Evolutionary conservation across 2,888 invertebrate genomes (phyloP).

Genomic region (Philonicus albiceps): DNA sequence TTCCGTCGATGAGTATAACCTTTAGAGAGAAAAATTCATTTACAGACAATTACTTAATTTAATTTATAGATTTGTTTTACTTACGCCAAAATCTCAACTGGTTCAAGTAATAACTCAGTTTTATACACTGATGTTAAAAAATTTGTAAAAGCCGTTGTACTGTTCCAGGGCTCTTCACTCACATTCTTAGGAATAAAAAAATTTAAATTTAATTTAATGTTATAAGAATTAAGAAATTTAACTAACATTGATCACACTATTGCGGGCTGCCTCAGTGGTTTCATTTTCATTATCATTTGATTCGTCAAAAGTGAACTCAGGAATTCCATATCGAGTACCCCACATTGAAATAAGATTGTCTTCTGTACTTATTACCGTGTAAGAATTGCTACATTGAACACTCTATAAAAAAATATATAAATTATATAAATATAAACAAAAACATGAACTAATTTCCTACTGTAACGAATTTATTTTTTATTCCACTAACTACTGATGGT

Average conservation of each 20-base stretch:
- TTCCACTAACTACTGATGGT: conserved; percentile 57
- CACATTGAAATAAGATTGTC: conserved; percentile 75
- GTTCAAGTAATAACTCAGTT: conserved; percentile 63
- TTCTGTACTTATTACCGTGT: conserved; percentile 71
- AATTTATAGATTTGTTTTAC: conserved; percentile 50
- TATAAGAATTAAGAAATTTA: not conserved
- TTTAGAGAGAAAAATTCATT: conserved; percentile 52
- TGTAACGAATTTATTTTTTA: conserved; percentile 58
- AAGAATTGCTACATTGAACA: conserved; percentile 71
- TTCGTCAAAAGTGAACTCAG: conserved; percentile 51
- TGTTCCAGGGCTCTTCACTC: conserved; percentile 56
- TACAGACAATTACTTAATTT: too few species aligned
- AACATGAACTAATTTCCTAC: conserved; percentile 49
- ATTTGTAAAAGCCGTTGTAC: conserved; percentile 62
- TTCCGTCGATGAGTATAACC: conserved; percentile 67
- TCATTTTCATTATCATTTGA: conserved; percentile 37
- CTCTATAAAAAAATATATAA: conserved; percentile 63
- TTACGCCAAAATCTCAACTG: conserved; percentile 67
- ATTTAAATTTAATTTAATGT: not conserved
- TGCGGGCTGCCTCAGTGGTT: not conserved
- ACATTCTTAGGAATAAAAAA: not conserved
- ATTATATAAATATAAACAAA: not conserved
- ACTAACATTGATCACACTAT: not conserved
- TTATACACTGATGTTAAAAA: conserved; percentile 62
- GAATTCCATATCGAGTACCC: conserved; percentile 67